Evolutionary conservation across 2,113 vertebrate species (phyloP).

Genomic region (Epinephelus moara): DNA sequence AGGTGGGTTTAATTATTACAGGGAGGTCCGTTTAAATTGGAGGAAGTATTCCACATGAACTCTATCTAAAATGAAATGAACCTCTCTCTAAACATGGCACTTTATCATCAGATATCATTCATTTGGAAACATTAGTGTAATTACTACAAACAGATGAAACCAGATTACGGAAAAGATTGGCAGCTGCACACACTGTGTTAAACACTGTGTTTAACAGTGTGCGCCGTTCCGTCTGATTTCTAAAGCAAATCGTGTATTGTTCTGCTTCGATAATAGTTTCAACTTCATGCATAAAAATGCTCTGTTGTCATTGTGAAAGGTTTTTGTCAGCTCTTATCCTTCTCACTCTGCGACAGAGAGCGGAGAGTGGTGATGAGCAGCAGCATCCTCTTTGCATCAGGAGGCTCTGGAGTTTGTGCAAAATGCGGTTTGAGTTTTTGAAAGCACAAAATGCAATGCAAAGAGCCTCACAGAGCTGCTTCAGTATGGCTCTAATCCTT

Average conservation of each 20-base stretch:
- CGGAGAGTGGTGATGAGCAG: neutral
- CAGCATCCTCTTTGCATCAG: neutral
- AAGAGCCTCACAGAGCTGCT: neutral
- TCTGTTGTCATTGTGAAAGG: slow-evolving; percentile 11
- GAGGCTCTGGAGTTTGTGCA: neutral
- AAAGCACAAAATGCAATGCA: neutral
- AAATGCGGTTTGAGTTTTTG: slow-evolving; percentile 8
- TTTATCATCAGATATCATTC: neutral
- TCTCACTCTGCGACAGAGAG: neutral
- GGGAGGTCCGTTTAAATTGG: no score
- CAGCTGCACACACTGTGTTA: neutral
- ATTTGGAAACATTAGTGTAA: slow-evolving; percentile 41
- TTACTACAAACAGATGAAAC: slow-evolving; percentile 17
- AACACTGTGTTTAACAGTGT: slow-evolving; percentile 11
- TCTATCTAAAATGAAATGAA: neutral
- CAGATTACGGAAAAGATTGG: slow-evolving; percentile 9
- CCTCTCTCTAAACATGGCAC: slow-evolving; percentile 1
- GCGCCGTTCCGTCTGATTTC: slow-evolving; percentile 6
- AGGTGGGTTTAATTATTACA: no score
- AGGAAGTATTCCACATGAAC: slow-evolving; percentile 3
- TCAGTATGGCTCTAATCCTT: no score
- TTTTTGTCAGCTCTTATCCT: neutral
- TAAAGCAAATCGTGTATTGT: neutral
- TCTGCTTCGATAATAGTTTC: neutral
- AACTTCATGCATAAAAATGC: neutral